Evolutionary conservation across 1,140 invertebrate genomes (phyloP), one percentile per base, ranked within the genome.

Genomic region (Aplysia californica): DNA sequence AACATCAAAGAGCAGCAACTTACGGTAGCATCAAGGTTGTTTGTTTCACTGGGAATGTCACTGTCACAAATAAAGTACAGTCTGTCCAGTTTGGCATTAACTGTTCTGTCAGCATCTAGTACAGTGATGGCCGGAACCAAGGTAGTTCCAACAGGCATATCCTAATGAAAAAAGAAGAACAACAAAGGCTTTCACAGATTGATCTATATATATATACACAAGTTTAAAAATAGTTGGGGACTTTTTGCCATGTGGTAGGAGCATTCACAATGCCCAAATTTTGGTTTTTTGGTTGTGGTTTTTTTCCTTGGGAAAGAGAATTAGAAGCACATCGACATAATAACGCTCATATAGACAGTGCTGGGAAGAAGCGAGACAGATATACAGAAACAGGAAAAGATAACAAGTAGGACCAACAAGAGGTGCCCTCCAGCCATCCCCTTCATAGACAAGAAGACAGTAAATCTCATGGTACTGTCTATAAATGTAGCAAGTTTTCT

Each of bases 61-160:
- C 70, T 72, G 38, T 72, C 61, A 29, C 70, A 72, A 29, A 72
- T 72, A 23, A 72, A n/a, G 41, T 72, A 72, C 31, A 72, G 55
- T 6, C n/a, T 72, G 10, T 39, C 56, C 33, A 72, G 20, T 20
- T n/a, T 31, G 6, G 70, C 70, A 72, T 72, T 72, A 15, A 61
- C 58, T 36, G 55, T 61, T 61, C 70, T 59, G 56, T 72, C 70
- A 20, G 38, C 33, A 39, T 72, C 70, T 23, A 31, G 33, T 15
- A 58, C 61, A 21, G 21, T 3, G 18, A 72, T 72, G 1, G 70
- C 39, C 15, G 56, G 3, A 18, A 26, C 38, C 56, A 72, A 33
- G 1, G 36, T 3, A 39, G 58, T 61, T 21, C 56, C 44, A 10
- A 23, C 18, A 23, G 21, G 21, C 3, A 23, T 39, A 68, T 44